Evolutionary conservation across 2,888 invertebrate species (phyloP).

Genomic region (Cactoblastis cactorum): DNA sequence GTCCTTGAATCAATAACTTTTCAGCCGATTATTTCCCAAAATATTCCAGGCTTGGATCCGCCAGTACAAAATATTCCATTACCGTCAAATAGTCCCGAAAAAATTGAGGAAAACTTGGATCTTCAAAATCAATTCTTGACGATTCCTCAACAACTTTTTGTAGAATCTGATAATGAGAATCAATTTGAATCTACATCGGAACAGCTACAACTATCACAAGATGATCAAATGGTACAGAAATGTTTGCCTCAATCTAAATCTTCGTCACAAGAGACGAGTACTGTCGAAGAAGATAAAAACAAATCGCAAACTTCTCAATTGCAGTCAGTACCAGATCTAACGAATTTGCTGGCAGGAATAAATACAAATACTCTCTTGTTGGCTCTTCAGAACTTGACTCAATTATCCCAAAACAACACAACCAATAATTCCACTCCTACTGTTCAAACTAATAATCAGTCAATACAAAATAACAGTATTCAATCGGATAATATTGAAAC

Average conservation of each 20-base stretch:
- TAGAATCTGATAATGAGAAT: slow-evolving; percentile 4
- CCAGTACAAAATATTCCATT: neutral
- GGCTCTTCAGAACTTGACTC: slow-evolving; percentile 68
- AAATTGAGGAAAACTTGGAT: neutral
- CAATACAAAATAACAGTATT: slow-evolving; percentile 20
- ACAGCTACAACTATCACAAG: neutral
- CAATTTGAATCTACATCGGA: neutral
- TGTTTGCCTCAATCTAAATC: neutral
- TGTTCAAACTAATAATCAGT: too few relatives aligned
- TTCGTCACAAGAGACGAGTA: neutral
- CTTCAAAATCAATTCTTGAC: neutral
- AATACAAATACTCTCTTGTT: slow-evolving; percentile 62
- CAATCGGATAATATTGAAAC: slow-evolving; percentile 43
- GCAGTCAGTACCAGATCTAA: slow-evolving; percentile 40
- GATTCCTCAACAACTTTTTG: slow-evolving; percentile 6
- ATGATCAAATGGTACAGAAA: neutral
- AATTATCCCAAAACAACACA: slow-evolving; percentile 41
- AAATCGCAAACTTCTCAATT: neutral
- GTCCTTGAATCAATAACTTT: slow-evolving; percentile 60
- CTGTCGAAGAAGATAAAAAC: neutral
- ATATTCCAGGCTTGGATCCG: neutral
- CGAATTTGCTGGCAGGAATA: slow-evolving; percentile 57
- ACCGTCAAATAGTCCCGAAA: neutral
- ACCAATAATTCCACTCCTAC: slow-evolving; percentile 22
- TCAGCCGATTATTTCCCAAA: slow-evolving; percentile 26